A percentile compares a stretch with the other conserved stretches of the same genome.
These are phyloP conservation scores for Erebia epiphron DNA, from an alignment of 2,888 invertebrate genomes.

Conservation along the genomic window DNA sequence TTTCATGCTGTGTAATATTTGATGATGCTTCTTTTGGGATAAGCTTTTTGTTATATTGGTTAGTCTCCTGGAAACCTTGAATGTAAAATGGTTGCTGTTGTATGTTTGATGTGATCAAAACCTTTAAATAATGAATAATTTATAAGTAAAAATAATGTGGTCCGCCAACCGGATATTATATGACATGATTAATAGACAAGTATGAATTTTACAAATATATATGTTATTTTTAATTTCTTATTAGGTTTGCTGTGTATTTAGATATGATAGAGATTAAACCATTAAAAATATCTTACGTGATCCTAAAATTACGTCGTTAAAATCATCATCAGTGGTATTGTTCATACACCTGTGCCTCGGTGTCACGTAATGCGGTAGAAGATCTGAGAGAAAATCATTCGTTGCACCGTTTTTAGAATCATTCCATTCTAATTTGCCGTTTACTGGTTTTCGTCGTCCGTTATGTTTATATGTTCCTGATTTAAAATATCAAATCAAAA, in stretches of 20 bases:
- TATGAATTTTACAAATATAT: background rate
- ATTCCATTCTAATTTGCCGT: conserved; percentile 60
- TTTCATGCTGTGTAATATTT: conserved; percentile 24
- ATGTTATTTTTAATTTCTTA: no score
- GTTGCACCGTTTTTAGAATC: conserved; percentile 55
- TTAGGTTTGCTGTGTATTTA: background rate
- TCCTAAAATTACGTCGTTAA: conserved; percentile 71
- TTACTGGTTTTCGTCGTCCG: conserved; percentile 57
- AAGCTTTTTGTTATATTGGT: conserved; percentile 16
- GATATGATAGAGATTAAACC: background rate
- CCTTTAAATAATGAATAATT: background rate
- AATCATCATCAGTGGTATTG: conserved; percentile 63
- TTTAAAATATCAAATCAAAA: background rate
- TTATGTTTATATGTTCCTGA: conserved; percentile 53
- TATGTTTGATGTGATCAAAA: no score
- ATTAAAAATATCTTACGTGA: conserved; percentile 36
- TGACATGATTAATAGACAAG: background rate
- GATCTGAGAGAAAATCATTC: conserved; percentile 71
- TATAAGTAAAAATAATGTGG: background rate
- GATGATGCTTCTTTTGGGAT: conserved; percentile 23
- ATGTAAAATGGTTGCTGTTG: background rate
- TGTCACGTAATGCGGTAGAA: conserved; percentile 75
- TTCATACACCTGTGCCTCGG: conserved; percentile 63
- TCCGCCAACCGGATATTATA: background rate
- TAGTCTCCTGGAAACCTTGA: conserved; percentile 30